Percentiles rank a stretch among this genome's conserved stretches.
phyloP scores from a whole-genome alignment of 92 coral and sea anemone species.

The Muricea muricata region DNA sequence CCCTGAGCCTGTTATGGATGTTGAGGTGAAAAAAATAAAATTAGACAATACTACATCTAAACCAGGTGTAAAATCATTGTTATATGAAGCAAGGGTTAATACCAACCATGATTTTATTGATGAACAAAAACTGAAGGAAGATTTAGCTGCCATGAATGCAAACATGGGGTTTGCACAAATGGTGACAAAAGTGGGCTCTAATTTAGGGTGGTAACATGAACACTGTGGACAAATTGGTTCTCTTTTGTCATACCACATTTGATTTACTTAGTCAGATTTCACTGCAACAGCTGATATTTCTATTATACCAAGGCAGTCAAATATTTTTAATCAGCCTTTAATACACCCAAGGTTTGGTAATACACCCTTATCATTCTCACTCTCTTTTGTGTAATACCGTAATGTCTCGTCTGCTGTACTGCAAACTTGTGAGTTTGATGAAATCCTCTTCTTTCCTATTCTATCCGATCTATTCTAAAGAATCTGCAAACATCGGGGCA shows the following conservation, averaged over 20 bases:
- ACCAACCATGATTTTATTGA: slow-evolving; percentile 11
- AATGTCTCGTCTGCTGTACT: too few relatives aligned
- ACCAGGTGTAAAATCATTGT: slow-evolving; percentile 53
- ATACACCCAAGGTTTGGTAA: neutral
- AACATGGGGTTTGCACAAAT: slow-evolving; percentile 43
- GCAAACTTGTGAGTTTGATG: too few relatives aligned
- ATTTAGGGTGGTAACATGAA: slow-evolving; percentile 17
- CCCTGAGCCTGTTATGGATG: slow-evolving; percentile 64
- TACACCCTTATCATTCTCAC: too few relatives aligned
- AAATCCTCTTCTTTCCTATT: too few relatives aligned
- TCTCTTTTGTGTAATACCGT: too few relatives aligned
- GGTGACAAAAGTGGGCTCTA: too few relatives aligned
- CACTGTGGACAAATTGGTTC: slow-evolving; percentile 51
- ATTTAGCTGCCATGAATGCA: neutral
- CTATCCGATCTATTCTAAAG: too few relatives aligned
- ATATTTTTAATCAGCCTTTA: too few relatives aligned
- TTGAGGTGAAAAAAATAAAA: slow-evolving; percentile 57
- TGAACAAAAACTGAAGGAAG: neutral
- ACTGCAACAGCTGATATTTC: slow-evolving; percentile 15
- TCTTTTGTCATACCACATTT: slow-evolving; percentile 47
- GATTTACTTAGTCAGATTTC: slow-evolving; percentile 51
- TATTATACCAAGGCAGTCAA: too few relatives aligned
- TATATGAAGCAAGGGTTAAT: slow-evolving; percentile 66
- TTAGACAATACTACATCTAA: slow-evolving; percentile 31
- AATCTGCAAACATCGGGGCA: too few relatives aligned